Conservation (phyloP, 2,113 vertebrate species). For the Clarias macrocephalus region DNA sequence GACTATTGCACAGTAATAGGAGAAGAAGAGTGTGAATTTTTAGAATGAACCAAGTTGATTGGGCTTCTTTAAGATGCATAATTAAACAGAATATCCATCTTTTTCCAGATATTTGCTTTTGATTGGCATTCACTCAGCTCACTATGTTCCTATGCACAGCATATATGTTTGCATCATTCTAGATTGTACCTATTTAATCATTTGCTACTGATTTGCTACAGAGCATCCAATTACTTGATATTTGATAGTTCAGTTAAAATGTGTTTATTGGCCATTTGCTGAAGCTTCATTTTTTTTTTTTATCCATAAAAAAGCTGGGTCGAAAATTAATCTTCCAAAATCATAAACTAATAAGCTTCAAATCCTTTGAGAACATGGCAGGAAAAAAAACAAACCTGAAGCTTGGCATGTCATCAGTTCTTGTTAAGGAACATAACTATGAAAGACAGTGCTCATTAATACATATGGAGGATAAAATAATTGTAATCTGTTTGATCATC, state of each 20-base stretch:
- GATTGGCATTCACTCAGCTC: not conserved
- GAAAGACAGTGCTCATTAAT: constrained; percentile 83
- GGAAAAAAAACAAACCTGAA: constrained; percentile 64
- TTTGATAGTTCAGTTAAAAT: not conserved
- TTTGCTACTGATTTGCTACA: not conserved
- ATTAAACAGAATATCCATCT: not conserved
- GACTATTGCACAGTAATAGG: no score
- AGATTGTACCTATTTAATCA: not conserved
- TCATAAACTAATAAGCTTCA: constrained; percentile 57
- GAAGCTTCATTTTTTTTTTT: not conserved
- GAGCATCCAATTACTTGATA: not conserved
- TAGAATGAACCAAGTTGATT: not conserved
- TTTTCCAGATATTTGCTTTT: not conserved
- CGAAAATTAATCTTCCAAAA: constrained; percentile 50
- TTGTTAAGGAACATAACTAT: constrained; percentile 78
- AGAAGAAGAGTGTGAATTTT: not conserved
- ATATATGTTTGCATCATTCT: not conserved
- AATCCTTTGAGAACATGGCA: constrained; percentile 61
- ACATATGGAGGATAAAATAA: constrained; percentile 79
- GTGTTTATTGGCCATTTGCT: not conserved
- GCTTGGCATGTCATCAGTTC: constrained; percentile 78
- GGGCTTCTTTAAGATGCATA: not conserved
- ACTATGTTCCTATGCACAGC: not conserved
- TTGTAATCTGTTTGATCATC: constrained; percentile 84
- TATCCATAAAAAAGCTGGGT: not conserved